Evolutionary conservation across 2,888 invertebrate species (phyloP).

Genomic region (Andrena chrysosceles): DNA sequence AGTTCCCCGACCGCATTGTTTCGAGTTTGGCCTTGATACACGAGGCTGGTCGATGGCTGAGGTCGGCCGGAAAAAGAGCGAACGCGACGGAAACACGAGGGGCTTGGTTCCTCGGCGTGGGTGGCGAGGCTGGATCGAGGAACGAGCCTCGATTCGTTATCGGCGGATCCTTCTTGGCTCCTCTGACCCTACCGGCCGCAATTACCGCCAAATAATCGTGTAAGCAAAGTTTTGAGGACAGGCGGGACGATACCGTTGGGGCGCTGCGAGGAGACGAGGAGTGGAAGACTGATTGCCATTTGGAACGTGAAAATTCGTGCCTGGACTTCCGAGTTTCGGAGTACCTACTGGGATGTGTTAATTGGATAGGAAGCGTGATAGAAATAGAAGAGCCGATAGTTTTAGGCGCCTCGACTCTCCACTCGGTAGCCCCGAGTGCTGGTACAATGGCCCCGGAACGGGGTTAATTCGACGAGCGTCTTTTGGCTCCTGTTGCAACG

Average conservation of each 20-base stretch:
- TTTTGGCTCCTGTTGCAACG: background rate
- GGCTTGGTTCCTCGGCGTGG: background rate
- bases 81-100: slow-evolving; percentile 42
- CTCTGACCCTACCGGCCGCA: background rate
- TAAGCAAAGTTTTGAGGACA: slow-evolving; percentile 13
- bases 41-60: slow-evolving; percentile 21
- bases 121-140: background rate
- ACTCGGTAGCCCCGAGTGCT: no score
- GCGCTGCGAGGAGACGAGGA: background rate
- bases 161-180: slow-evolving; percentile 1
- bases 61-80: slow-evolving; percentile 33
- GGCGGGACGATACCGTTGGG: background rate
- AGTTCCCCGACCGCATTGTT: slow-evolving; percentile 51
- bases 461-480: background rate
- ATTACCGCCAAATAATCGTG: slow-evolving; percentile 39
- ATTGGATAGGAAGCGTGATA: no score
- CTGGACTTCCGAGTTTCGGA: no score
- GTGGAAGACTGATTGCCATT: background rate
- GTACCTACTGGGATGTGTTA: no score
- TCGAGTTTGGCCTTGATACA: slow-evolving; percentile 50
- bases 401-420: no score
- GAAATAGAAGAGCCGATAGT: no score
- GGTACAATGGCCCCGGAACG: no score
- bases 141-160: slow-evolving; percentile 17
- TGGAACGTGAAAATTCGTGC: background rate